phyloP scores from a whole-genome alignment of 2,888 invertebrate genomes.

The Drosophila infuscata region DNA sequence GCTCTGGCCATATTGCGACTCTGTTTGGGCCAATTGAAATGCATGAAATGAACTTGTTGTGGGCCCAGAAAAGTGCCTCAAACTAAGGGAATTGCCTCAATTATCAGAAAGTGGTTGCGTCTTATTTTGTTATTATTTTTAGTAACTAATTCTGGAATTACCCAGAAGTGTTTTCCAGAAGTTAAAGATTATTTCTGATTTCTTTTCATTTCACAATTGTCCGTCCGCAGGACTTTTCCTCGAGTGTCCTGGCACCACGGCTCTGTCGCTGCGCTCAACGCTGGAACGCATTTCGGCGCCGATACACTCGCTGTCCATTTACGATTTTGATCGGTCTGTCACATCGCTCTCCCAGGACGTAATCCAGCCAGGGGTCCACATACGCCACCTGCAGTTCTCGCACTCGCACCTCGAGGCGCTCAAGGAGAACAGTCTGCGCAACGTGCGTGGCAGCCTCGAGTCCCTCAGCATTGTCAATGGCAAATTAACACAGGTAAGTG shows the following conservation, averaged over 20 bases:
- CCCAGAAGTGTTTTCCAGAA: no score
- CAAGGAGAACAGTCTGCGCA: constrained; percentile 90
- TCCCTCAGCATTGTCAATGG: constrained; percentile 92
- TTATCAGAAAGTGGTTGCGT: no score
- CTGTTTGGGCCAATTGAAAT: constrained; percentile 34
- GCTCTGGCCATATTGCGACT: background rate
- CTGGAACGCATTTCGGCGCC: constrained; percentile 89
- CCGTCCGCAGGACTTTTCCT: constrained; percentile 89
- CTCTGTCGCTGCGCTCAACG: constrained; percentile 90
- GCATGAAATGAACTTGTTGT: constrained; percentile 18
- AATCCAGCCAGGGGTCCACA: constrained; percentile 89
- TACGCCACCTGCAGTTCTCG: constrained; percentile 91
- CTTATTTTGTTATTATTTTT: no score
- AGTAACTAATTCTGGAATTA: no score
- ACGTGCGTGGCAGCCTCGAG: constrained; percentile 91
- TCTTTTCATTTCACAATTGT: background rate
- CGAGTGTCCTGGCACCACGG: constrained; percentile 94
- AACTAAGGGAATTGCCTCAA: background rate
- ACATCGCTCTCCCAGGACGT: constrained; percentile 90
- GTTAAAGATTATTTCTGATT: constrained; percentile 5
- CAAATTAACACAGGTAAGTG: constrained; percentile 86
- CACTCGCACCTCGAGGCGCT: constrained; percentile 90
- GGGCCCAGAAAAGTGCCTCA: background rate
- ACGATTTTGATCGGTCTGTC: constrained; percentile 93
- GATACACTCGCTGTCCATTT: constrained; percentile 94